Conservation (phyloP, 2,113 vertebrate species). For the Plecotus auritus region DNA sequence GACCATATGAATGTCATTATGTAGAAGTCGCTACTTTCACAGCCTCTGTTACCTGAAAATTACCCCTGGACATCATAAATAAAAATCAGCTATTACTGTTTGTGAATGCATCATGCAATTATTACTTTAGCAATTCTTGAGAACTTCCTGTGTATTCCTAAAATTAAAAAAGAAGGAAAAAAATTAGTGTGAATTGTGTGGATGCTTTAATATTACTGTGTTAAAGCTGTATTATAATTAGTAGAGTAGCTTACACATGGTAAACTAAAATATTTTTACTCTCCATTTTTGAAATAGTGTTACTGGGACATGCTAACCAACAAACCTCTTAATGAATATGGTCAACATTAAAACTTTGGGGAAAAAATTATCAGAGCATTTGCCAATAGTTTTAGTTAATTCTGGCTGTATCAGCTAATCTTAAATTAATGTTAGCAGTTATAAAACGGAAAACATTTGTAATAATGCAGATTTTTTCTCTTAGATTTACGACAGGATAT, state of each 20-base stretch:
- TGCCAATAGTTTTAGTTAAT: not conserved
- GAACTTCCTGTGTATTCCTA: not conserved
- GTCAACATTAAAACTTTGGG: not conserved
- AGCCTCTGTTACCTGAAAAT: not conserved
- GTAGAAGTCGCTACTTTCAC: not conserved
- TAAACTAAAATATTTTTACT: not conserved
- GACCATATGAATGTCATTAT: not conserved
- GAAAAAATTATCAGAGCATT: not conserved
- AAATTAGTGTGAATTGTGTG: not conserved
- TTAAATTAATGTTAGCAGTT: not conserved
- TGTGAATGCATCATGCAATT: not conserved
- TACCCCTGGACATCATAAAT: not conserved
- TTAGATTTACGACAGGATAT: slow-evolving; percentile 97
- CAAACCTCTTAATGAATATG: not conserved
- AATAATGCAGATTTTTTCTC: not conserved
- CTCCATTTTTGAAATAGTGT: slow-evolving; percentile 15
- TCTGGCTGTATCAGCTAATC: not conserved
- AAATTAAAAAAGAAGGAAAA: not conserved
- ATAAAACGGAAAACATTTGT: not conserved
- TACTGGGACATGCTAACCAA: not conserved
- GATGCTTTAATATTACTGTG: not conserved
- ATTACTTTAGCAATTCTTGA: not conserved
- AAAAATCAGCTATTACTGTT: not conserved
- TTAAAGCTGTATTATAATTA: not conserved
- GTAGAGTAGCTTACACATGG: not conserved